Conservation (phyloP, 1,140 invertebrate genomes). For the Sycophila sp. region DNA sequence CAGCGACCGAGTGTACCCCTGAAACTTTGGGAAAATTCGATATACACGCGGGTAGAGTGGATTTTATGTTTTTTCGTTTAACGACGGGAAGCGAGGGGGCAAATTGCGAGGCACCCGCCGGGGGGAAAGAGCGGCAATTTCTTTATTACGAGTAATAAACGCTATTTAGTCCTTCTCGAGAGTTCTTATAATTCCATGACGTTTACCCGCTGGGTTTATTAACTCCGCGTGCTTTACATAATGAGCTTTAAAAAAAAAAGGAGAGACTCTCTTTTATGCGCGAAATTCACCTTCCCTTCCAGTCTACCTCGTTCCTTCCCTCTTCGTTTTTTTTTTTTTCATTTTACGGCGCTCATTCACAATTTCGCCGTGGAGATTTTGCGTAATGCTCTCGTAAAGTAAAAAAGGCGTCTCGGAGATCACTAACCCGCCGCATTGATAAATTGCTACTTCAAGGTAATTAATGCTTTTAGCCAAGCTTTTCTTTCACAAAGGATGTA, state of each 20-base stretch:
- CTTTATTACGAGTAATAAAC: constrained; percentile 20
- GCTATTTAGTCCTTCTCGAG: constrained; percentile 4
- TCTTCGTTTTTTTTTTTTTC: no score
- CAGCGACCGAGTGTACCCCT: no score
- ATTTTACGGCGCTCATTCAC: constrained; percentile 8
- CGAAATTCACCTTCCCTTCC: constrained; percentile 1
- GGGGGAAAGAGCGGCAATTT: constrained; percentile 14
- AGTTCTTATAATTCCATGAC: constrained; percentile 15
- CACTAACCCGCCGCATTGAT: constrained; percentile 22
- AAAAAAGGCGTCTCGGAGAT: neutral
- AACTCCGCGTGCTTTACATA: constrained; percentile 23
- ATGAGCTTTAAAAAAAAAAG: constrained; percentile 23
- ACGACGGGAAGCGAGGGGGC: no score
- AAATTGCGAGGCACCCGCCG: no score
- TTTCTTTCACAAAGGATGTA: no score
- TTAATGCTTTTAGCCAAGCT: neutral
- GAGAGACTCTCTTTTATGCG: neutral
- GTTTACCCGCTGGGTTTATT: constrained; percentile 4
- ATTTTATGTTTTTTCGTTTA: no score
- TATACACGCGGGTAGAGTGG: neutral
- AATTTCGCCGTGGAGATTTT: constrained; percentile 23
- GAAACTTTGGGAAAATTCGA: neutral
- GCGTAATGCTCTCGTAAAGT: constrained; percentile 27
- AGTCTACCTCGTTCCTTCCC: no score
- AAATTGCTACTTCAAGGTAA: constrained; percentile 21